Base-by-base conservation (phyloP, 2,113 vertebrate species). In the Pterocles gutturalis region DNA sequence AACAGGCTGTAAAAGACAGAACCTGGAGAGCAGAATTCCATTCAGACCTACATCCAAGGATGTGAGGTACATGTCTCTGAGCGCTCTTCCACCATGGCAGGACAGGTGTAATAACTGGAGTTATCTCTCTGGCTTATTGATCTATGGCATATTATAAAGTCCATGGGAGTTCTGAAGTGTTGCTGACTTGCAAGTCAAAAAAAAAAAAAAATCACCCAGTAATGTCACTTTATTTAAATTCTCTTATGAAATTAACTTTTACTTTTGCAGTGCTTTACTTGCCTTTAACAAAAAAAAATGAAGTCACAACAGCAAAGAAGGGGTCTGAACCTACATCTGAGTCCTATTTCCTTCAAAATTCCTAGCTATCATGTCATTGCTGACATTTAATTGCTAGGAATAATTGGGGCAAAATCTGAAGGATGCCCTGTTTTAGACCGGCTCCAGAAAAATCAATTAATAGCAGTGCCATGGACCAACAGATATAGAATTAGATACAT, bases 131-230 rank as follows among this genome's bases (percentile, higher is more conserved):
- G 6, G 2, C 3, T 14, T 57, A 28, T 17, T 34, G 17, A 49
- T 43, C 2, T 2, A 24, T 60, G 29, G 21, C 28, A 9, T 26
- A 3, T 11, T 60, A 17, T 33, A 75, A 83, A 66, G 13, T 53
- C 17, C 3, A 1, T 20, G 11, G 13, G 83, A 72, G 11, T 58
- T 57, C 25, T 15, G 4, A 71, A 17, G 10, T 58, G n/a, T 48
- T 76, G 7, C 4, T 78, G 20, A 26, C 5, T 61, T 82, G 6
- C 7, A 54, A 24, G 5, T 36, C 8, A 60, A 57, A 76, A 15
- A 38, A 17, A 60, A 57, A 76, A 15, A 38, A 17, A 0, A 0
- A 19, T 14, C 0, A 29, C 43, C 2, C 9, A 41, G 7, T 19
- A 66, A 70, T 66, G 73, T 71, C 1, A 41, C n/a, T 66, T 2